Conservation (phyloP, 2,888 invertebrate species). For the Globia sparganii region DNA sequence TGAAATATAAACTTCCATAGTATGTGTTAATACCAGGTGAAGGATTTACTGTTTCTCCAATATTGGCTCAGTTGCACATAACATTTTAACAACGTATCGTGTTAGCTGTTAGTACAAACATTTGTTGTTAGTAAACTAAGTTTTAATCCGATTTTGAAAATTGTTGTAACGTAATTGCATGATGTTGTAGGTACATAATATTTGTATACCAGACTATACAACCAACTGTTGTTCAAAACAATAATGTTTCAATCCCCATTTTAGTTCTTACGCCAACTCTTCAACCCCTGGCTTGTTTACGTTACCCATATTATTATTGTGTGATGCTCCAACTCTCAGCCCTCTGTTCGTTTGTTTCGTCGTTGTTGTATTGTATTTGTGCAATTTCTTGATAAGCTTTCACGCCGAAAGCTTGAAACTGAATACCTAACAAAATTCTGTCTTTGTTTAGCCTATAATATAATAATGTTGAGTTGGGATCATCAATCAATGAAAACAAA, state of each 20-base stretch:
- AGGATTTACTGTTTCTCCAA: constrained; percentile 73
- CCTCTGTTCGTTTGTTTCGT: constrained; percentile 1
- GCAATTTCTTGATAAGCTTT: constrained; percentile 1
- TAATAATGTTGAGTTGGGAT: neutral
- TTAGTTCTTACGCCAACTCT: neutral
- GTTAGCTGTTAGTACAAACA: constrained; percentile 33
- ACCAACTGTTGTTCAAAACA: neutral
- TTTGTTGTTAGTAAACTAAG: constrained; percentile 43
- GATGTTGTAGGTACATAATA: constrained; percentile 10
- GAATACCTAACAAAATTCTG: neutral
- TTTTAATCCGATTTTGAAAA: constrained; percentile 42
- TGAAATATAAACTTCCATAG: constrained; percentile 74
- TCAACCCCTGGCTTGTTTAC: neutral
- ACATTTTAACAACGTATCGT: constrained; percentile 43
- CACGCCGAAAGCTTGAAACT: constrained; percentile 10
- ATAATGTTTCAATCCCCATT: neutral
- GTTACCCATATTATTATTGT: neutral
- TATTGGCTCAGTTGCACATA: constrained; percentile 71
- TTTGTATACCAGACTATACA: neutral
- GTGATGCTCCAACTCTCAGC: neutral
- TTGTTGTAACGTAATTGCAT: constrained; percentile 15
- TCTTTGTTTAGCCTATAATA: neutral
- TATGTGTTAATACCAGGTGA: constrained; percentile 65
- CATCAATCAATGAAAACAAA: constrained; percentile 64
- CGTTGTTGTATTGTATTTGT: neutral